These are phyloP conservation scores for Drosophila silvestris DNA, from an alignment of 2,888 invertebrate genomes.

Conservation along the genomic window DNA sequence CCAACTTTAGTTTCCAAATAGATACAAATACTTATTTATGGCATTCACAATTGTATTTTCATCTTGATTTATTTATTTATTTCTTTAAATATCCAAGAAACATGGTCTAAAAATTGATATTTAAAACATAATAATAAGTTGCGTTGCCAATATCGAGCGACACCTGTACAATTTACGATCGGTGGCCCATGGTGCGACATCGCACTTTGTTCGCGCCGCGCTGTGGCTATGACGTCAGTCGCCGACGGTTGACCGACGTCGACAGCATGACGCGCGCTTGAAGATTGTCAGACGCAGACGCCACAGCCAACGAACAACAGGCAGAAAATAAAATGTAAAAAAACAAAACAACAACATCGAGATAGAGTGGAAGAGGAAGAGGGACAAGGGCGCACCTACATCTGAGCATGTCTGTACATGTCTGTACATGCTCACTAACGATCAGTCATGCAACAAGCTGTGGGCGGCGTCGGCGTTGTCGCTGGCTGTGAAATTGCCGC, in stretches of 20 bases:
- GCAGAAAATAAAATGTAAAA: not conserved
- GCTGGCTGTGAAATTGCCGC: conserved; percentile 39
- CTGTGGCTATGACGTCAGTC: conserved; percentile 59
- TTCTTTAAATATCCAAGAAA: not conserved
- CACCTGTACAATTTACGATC: conserved; percentile 2
- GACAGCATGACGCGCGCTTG: conserved; percentile 46
- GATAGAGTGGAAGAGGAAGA: not conserved
- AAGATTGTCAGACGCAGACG: conserved; percentile 39
- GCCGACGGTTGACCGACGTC: conserved; percentile 33
- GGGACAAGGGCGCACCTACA: conserved; percentile 29
- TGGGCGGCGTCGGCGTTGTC: conserved; percentile 48
- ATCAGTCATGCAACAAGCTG: conserved; percentile 43
- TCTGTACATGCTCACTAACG: conserved; percentile 30
- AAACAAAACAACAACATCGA: not conserved
- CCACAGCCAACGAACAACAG: conserved; percentile 22
- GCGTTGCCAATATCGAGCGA: not conserved
- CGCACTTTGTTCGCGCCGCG: conserved; percentile 47
- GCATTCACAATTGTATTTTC: not conserved
- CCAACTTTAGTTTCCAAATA: not conserved
- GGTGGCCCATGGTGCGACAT: conserved; percentile 41
- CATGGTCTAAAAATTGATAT: not conserved
- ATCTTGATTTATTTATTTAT: not conserved
- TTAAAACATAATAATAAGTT: no score
- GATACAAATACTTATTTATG: not conserved
- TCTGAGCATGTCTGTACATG: not conserved